These are phyloP conservation scores for Theretra japonica DNA, from an alignment of 2,888 invertebrate species.

Conservation along the genomic window DNA sequence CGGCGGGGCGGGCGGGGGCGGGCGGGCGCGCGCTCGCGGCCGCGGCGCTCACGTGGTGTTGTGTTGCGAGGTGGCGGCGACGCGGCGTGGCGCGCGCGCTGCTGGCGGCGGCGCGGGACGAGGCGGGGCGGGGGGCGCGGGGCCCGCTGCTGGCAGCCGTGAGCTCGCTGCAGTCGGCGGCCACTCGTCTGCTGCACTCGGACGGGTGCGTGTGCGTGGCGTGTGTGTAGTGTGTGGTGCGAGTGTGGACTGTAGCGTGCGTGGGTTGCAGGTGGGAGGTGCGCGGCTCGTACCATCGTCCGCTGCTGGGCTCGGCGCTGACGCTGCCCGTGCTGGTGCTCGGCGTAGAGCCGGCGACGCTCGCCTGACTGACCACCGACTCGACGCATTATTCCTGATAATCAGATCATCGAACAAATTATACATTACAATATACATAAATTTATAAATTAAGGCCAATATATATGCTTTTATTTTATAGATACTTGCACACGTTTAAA, in stretches of 20 bases:
- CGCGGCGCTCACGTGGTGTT: conserved; percentile 33
- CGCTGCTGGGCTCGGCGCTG: conserved; percentile 58
- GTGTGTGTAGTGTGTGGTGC: background rate
- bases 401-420: too few relatives aligned
- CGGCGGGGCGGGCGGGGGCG: background rate
- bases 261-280: conserved; percentile 51
- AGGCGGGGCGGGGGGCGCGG: conserved; percentile 35
- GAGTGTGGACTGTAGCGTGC: background rate
- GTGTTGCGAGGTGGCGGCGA: conserved; percentile 33
- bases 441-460: too few relatives aligned
- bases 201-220: conserved; percentile 28
- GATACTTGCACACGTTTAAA: background rate
- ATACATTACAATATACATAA: too few relatives aligned
- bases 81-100: conserved; percentile 52
- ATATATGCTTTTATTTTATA: too few relatives aligned
- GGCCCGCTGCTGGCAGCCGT: conserved; percentile 42
- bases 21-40: conserved; percentile 33
- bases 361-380: conserved; percentile 38
- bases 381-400: background rate
- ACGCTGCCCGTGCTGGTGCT: conserved; percentile 58
- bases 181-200: conserved; percentile 47
- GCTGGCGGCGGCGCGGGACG: conserved; percentile 38
- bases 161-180: conserved; percentile 45
- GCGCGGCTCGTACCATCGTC: conserved; percentile 58
- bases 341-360: conserved; percentile 44